These are phyloP conservation scores for Pimephales promelas DNA, from an alignment of 2,113 vertebrate genomes.

Conservation along the genomic window DNA sequence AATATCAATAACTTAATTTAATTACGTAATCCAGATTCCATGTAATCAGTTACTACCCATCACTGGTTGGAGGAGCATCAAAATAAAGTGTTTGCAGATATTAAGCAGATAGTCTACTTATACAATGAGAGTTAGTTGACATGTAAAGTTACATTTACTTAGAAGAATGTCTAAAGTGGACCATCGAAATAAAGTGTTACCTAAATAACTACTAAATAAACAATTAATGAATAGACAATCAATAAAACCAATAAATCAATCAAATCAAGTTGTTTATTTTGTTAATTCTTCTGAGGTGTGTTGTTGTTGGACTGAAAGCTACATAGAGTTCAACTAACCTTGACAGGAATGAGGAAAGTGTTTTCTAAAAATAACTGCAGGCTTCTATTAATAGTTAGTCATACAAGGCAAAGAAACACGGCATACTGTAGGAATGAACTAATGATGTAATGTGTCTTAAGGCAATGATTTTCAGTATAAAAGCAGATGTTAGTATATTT, in stretches of 20 bases:
- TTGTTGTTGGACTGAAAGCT: neutral
- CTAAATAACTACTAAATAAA: neutral
- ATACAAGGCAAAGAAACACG: neutral
- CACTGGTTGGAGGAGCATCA: too few relatives aligned
- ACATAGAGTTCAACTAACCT: neutral
- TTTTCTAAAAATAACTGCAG: conserved; percentile 11
- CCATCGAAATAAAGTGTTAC: too few relatives aligned
- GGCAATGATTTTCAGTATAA: neutral
- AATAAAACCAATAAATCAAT: neutral
- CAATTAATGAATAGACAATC: neutral
- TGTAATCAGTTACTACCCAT: too few relatives aligned
- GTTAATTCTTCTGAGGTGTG: neutral
- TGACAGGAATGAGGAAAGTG: conserved; percentile 19
- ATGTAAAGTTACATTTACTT: too few relatives aligned
- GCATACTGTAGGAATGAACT: neutral
- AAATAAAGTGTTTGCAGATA: too few relatives aligned
- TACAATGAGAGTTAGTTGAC: too few relatives aligned
- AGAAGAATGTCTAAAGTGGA: too few relatives aligned
- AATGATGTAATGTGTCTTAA: neutral
- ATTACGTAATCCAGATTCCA: too few relatives aligned
- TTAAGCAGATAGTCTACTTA: too few relatives aligned
- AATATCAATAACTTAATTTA: too few relatives aligned
- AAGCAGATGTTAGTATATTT: too few relatives aligned
- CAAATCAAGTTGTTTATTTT: neutral
- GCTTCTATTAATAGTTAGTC: conserved; percentile 1